Base-by-base conservation (phyloP, 2,113 vertebrate genomes). In the Catharus minimus region DNA sequence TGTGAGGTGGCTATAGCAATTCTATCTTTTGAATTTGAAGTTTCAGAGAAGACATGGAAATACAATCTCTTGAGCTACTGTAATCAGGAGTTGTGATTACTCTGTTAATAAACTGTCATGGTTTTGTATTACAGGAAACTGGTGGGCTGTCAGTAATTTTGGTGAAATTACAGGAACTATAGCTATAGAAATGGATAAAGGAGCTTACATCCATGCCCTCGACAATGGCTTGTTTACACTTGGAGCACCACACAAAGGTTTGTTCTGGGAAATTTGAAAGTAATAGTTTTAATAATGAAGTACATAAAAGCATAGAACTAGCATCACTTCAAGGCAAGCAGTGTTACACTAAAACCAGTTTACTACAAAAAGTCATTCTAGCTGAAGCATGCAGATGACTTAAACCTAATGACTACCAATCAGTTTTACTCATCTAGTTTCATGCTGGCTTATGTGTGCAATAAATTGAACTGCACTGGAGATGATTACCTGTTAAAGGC, bases 191-290 rank as follows among this genome's bases (percentile, higher is more conserved):
- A 99, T 99, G 99, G 98, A 98, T 93, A 98, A 97, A 96, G 98
- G 98, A 93, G 96, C 99, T 4, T 99, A 99, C 65, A 96, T 99
- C 69, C 99, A 98, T 61, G 99, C 99, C 14, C 96, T 99, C 15
- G 99, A 99, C 94, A 99, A 98, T 8, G 99, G 99, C 21, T 98
- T 99, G 47, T 99, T 99, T 95, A 99, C 99, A 2, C 92, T 99
- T 32, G 99, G 99, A 86, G 98, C 98, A 7, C 99, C 99, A 33
- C 99, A 99, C 93, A 98, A 97, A 97, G 99, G 96, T 96, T 95
- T 78, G 95, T 95, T 76, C 43, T 26, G 30, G 50, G 52, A 79
- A 75, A 79, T 58, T 7, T 57, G 43, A 38, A 57, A 82, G 55
- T 24, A 85, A 43, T 47, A 26, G 49, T 56, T 69, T 38, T 39